A percentile compares a stretch with the other conserved stretches of the same genome.
Conservation (phyloP, 2,113 vertebrate genomes). For the Pteruthius melanotis region DNA sequence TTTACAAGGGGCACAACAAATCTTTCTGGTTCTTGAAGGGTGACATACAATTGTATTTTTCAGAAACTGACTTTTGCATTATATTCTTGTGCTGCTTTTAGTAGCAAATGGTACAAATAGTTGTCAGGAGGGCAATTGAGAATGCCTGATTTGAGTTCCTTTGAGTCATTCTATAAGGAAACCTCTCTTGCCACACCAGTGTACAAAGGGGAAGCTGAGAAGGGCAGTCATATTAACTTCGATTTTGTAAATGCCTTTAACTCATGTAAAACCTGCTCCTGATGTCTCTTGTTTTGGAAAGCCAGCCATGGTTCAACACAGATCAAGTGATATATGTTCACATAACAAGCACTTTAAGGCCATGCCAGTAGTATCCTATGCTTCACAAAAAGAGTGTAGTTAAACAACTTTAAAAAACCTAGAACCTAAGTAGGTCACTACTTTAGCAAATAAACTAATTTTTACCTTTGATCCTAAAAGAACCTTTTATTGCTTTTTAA, state of each 20-base stretch:
- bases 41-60: not conserved
- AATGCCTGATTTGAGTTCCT: not conserved
- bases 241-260: not conserved
- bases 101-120: not conserved
- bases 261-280: not conserved
- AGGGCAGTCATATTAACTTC: not conserved
- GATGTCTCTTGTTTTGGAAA: not conserved
- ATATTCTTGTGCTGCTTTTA: not conserved
- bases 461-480: not conserved
- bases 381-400: not conserved
- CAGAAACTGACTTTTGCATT: not conserved
- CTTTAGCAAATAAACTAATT: not conserved
- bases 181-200: not conserved
- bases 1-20: not conserved
- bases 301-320: not conserved
- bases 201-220: not conserved
- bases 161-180: not conserved
- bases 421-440: not conserved
- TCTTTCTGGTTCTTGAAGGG: not conserved
- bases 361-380: not conserved
- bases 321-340: not conserved
- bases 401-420: not conserved
- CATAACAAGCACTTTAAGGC: not conserved
- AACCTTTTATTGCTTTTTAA: not conserved
- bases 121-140: not conserved